Evolutionary conservation across 1,140 invertebrate genomes (phyloP), one percentile per base, ranked within the genome.

Genomic region (Macrotrachela quadricornifera): DNA sequence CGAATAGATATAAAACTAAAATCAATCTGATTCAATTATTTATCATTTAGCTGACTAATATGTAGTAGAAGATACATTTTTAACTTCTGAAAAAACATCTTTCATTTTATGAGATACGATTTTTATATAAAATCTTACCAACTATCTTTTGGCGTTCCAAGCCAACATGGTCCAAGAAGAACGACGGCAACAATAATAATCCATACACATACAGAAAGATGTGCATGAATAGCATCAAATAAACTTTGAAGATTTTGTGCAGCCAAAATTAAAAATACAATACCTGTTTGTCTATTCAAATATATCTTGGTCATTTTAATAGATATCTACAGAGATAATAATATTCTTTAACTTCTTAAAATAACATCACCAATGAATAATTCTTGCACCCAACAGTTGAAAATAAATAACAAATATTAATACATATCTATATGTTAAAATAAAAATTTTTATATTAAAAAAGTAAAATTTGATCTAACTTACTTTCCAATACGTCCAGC

Each of bases 371-470:
- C n/a, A n/a, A n/a, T n/a, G n/a, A n/a, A n/a, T n/a, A n/a, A n/a
- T n/a, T n/a, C n/a, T n/a, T n/a, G 74, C 77, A 8, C 80, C 80
- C 62, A 81, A 80, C 41, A 80, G 64, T 0, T 78, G 80, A 37
- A 79, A 64, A 52, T 77, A 69, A 9, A 78, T 71, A 55, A 70
- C 71, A 6, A 64, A 61, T 0, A 75, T 75, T 6, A 78, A 72
- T 2, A 74, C 49, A 39, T 59, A 58, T 46, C 69, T 70, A 51
- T 40, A 60, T 63, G 44, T 42, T 53, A 17, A 2, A 4, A 30
- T 4, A 4, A 4, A 30, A 30, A 30, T 30, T 4, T 30, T 30
- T 30, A 30, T 30, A 4, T 30, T 4, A 30, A 9, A 6, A 14
- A 17, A 16, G 3, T 2, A 14, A 48, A 2, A 21, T 37, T 4